Conservation (phyloP, 2,888 invertebrate genomes). For the Gymnosoma rotundatum region DNA sequence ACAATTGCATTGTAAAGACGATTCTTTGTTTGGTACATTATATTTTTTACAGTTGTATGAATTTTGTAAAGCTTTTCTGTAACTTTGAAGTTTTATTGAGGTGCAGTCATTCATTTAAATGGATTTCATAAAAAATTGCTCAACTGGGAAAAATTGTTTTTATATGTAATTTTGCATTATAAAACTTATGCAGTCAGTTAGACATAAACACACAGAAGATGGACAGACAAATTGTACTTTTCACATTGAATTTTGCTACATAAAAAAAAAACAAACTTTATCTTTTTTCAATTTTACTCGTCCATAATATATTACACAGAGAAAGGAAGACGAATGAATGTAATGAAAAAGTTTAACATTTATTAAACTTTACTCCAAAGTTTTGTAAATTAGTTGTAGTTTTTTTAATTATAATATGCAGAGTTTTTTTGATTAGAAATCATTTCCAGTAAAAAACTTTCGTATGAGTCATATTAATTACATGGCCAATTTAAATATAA, state of each 20-base stretch:
- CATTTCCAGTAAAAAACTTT: not conserved
- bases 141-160: conserved; percentile 55
- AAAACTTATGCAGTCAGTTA: conserved; percentile 48
- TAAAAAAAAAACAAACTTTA: not conserved
- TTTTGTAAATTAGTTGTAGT: not conserved
- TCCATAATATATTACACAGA: not conserved
- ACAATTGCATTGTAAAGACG: conserved; percentile 26
- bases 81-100: conserved; percentile 60
- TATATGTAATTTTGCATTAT: conserved; percentile 36
- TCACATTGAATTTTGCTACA: not conserved
- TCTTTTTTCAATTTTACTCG: not conserved
- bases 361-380: not conserved
- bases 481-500: conserved; percentile 30
- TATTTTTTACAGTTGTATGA: conserved; percentile 35
- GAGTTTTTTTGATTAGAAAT: not conserved
- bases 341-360: not conserved
- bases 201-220: not conserved
- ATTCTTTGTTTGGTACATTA: conserved; percentile 32
- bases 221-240: conserved; percentile 32
- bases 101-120: conserved; percentile 59
- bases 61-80: conserved; percentile 42
- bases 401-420: not conserved
- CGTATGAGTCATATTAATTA: not conserved
- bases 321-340: not conserved
- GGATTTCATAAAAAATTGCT: conserved; percentile 54